phyloP scores from a whole-genome alignment of 2,113 vertebrate genomes.

The Sciurus niger region DNA sequence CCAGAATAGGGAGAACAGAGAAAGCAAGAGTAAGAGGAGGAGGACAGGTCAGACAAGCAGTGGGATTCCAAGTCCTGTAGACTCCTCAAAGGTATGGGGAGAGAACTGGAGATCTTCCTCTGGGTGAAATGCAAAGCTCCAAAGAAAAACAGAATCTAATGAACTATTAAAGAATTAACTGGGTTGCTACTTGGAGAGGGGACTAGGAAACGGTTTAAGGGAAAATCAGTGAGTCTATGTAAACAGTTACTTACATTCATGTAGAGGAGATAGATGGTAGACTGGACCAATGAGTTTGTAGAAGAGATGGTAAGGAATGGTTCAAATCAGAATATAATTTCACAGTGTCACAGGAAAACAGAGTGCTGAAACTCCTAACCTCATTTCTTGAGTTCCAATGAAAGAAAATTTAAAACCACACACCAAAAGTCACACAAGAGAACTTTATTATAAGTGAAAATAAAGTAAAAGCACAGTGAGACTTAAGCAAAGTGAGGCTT shows the following conservation, averaged over 20 bases:
- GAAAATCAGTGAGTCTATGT: background rate
- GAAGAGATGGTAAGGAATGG: background rate
- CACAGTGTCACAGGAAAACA: background rate
- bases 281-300: background rate
- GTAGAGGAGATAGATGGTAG: too few relatives aligned
- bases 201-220: background rate
- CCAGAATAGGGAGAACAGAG: background rate
- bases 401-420: too few relatives aligned
- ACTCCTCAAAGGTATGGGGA: accelerated
- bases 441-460: too few relatives aligned
- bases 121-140: background rate
- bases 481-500: too few relatives aligned
- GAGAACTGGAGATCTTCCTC: background rate
- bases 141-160: background rate
- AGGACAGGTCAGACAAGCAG: background rate
- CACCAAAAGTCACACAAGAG: too few relatives aligned
- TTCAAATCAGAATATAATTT: background rate
- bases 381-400: too few relatives aligned
- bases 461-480: too few relatives aligned
- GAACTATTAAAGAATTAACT: background rate
- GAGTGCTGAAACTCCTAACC: too few relatives aligned
- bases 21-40: background rate
- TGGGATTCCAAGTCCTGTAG: background rate
- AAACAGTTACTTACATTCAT: background rate
- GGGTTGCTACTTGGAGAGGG: background rate